Evolutionary conservation across 2,888 invertebrate genomes (phyloP), one percentile per base, ranked within the genome.

Genomic region (Cyaniris semiargus): DNA sequence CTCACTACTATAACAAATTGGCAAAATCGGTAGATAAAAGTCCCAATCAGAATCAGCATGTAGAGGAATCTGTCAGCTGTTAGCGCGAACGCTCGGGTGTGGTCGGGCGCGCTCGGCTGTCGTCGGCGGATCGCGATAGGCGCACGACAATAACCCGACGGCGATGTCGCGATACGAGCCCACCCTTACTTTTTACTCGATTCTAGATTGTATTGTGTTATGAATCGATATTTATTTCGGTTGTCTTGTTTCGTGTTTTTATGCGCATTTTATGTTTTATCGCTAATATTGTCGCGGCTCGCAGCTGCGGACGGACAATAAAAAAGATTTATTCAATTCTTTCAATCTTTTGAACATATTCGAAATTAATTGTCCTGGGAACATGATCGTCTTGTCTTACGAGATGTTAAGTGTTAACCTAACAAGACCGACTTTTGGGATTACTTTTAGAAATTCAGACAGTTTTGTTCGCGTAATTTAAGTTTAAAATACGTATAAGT

Each of bases 201-300:
- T 92, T 88, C 82, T 84, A 86, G 90, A 92, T 93, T 92, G 91
- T 91, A 93, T 93, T 93, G 92, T 91, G 87, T 91, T 91, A 93
- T 90, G 88, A 91, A 89, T 90, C 89, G 89, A 90, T 90, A 92
- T 91, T 90, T 90, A 90, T 92, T 91, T 91, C 88, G 89, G 87
- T 86, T 87, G 85, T 87, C 86, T 85, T 85, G 84, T 84, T 82
- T 81, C 83, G 81, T 84, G 86, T 88, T 90, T 88, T 89, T 90
- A 87, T 87, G 85, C 85, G 86, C 84, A 84, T 86, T 84, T 86
- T 87, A 83, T 83, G 84, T 85, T 83, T 83, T 83, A 85, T 82
- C 80, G 82, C 84, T 85, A 84, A 80, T 86, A 85, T 85, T 86
- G 87, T 86, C 76, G 82, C 74, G 48, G 74, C 74, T 86, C 77